These are phyloP conservation scores for Grantiella picta DNA, from an alignment of 2,113 vertebrate species.

Conservation along the genomic window DNA sequence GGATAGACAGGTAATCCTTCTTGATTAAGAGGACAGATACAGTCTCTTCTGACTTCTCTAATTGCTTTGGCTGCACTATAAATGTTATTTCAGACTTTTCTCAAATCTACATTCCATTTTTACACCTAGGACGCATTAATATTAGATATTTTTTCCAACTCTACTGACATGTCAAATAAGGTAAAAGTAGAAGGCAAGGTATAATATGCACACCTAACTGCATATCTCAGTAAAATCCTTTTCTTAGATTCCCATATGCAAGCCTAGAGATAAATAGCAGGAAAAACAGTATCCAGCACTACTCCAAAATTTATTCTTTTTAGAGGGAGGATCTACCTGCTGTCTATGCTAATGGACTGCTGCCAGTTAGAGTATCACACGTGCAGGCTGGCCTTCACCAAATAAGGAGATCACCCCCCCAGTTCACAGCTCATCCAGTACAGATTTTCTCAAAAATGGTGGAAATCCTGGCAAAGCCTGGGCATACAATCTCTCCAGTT, in stretches of 20 bases:
- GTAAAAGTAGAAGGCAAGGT: neutral
- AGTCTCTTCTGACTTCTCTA: neutral
- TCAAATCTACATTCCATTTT: neutral
- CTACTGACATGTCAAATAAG: neutral
- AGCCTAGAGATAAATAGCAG: neutral
- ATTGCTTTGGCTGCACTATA: neutral
- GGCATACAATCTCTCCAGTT: neutral
- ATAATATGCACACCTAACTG: neutral
- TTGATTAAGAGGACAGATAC: conserved; percentile 2
- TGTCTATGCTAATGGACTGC: neutral
- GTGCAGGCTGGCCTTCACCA: neutral
- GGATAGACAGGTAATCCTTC: neutral
- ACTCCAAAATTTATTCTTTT: neutral
- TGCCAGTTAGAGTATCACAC: neutral
- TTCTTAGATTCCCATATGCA: neutral
- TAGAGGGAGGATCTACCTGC: neutral
- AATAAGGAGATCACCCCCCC: neutral
- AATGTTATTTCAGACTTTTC: neutral
- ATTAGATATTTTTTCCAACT: neutral
- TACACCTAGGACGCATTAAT: neutral
- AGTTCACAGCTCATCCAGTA: neutral
- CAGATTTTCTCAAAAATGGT: neutral
- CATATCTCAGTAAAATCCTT: neutral
- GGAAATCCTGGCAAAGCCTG: neutral
- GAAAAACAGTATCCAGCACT: neutral